Conservation (phyloP, 2,113 vertebrate genomes). For the Thermophis baileyi region DNA sequence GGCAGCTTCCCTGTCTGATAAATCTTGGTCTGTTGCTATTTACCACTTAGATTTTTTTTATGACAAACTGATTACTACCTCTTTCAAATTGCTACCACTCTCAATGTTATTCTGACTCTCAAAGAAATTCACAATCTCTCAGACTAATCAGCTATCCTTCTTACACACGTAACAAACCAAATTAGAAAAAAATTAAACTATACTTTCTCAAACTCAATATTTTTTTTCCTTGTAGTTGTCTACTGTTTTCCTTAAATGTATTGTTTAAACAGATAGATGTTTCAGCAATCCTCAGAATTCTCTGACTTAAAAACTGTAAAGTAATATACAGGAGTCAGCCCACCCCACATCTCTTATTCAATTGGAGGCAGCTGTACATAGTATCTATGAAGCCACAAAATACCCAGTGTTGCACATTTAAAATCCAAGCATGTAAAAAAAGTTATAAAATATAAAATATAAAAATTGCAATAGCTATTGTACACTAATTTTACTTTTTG, state of each 20-base stretch:
- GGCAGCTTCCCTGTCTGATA: background rate
- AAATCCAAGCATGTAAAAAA: conserved; percentile 91
- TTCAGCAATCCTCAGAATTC: conserved; percentile 78
- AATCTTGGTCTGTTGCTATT: background rate
- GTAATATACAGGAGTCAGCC: conserved; percentile 61
- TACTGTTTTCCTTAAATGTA: conserved; percentile 69
- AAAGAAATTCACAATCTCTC: background rate
- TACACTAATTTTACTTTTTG: conserved; percentile 74
- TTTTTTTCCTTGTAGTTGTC: background rate
- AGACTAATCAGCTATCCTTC: background rate
- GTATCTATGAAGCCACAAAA: conserved; percentile 79
- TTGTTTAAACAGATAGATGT: conserved; percentile 83
- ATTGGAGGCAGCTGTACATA: conserved; percentile 75
- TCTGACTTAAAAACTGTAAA: conserved; percentile 69
- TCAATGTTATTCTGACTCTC: background rate
- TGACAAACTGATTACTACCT: background rate
- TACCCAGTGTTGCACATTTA: conserved; percentile 84
- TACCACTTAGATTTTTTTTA: background rate
- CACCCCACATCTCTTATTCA: conserved; percentile 24
- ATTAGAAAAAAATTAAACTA: background rate
- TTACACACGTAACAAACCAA: background rate
- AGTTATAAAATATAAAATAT: conserved; percentile 85
- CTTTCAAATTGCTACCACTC: background rate
- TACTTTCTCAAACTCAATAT: background rate
- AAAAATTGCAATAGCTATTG: conserved; percentile 95